These are phyloP conservation scores for Neolamprologus devosi DNA, from an alignment of 2,113 vertebrate genomes.

Conservation along the genomic window DNA sequence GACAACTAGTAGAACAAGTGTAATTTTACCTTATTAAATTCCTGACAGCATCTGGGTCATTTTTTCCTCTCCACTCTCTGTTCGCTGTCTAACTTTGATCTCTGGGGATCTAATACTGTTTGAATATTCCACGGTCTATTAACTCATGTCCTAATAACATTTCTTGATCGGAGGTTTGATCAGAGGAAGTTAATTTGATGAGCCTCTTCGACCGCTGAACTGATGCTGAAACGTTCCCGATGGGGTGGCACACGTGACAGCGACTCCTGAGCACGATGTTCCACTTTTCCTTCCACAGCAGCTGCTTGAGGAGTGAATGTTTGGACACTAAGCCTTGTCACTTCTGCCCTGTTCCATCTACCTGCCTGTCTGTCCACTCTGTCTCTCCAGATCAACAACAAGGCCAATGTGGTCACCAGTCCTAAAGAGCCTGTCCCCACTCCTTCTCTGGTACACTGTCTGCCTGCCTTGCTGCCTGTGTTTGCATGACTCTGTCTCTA, in stretches of 20 bases:
- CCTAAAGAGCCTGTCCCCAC: conserved; percentile 90
- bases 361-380: conserved; percentile 65
- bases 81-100: background rate
- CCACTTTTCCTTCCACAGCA: conserved; percentile 11
- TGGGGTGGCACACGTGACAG: accelerated
- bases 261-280: background rate
- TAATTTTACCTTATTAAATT: background rate
- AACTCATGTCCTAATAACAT: background rate
- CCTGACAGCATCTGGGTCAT: background rate
- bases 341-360: conserved; percentile 46
- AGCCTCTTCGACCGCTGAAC: background rate
- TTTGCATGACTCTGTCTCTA: conserved; percentile 7
- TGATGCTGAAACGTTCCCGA: background rate
- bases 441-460: conserved; percentile 90
- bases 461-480: conserved; percentile 59
- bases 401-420: conserved; percentile 96
- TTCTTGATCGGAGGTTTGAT: background rate
- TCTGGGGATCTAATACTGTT: background rate
- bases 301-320: background rate
- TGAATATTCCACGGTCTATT: background rate
- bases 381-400: conserved; percentile 96
- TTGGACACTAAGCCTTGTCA: conserved; percentile 51
- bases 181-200: background rate
- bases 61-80: background rate
- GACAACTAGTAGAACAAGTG: background rate